Conservation (phyloP, 2,797 vertebrate species). For the Anniella stebbinsi region DNA sequence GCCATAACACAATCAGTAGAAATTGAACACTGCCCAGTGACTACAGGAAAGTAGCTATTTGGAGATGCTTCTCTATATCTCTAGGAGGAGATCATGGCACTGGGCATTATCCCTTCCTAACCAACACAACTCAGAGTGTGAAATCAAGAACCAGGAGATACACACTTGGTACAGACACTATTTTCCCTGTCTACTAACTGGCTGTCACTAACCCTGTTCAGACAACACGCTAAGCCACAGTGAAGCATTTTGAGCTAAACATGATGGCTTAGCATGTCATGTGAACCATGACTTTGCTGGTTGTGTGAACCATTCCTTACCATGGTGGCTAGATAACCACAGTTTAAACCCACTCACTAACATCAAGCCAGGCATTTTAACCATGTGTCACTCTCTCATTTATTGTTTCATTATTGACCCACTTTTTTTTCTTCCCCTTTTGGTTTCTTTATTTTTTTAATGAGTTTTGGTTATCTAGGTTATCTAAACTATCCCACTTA, state of each 20-base stretch:
- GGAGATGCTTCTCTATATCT: neutral
- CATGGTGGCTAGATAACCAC: too few species aligned
- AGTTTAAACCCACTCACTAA: too few species aligned
- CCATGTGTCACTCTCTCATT: neutral
- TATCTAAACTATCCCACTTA: too few species aligned
- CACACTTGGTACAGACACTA: too few species aligned
- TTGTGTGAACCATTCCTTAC: too few species aligned
- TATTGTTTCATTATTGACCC: neutral
- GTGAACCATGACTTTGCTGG: too few species aligned
- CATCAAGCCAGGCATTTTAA: neutral
- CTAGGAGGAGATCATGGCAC: neutral
- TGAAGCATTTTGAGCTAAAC: too few species aligned
- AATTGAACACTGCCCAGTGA: neutral
- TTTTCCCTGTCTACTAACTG: neutral
- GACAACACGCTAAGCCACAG: too few species aligned
- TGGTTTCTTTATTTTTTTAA: neutral
- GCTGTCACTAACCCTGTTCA: neutral
- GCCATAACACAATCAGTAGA: too few species aligned
- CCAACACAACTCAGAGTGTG: neutral
- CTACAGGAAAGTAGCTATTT: neutral
- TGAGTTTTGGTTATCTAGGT: neutral
- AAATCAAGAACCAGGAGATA: neutral
- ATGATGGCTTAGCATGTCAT: too few species aligned
- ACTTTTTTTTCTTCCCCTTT: neutral
- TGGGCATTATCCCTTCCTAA: neutral